Evolutionary conservation across 2,113 vertebrate species (phyloP), one percentile per base, ranked within the genome.

Genomic region (Spilogale gracilis): DNA sequence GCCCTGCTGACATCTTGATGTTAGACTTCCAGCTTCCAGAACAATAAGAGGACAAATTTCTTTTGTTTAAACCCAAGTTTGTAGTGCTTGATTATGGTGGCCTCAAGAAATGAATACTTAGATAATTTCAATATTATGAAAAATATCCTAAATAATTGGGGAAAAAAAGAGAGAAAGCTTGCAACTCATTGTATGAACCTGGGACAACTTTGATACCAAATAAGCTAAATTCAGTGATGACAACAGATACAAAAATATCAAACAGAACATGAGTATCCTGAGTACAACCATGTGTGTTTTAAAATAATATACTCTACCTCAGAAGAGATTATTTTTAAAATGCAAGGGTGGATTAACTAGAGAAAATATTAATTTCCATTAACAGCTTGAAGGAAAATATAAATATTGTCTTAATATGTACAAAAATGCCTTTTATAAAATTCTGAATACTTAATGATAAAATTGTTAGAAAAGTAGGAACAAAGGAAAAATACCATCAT

Each of bases 401-500:
- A 86, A 38, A 38, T 38, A 82, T 82, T 50, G 48, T 58, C 52
- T 93, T 88, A 65, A 71, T 38, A 76, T 20, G 83, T 58, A 38
- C 6, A 85, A 63, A 91, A 69, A 85, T 50, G 1, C 3, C 69
- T 67, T 80, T 91, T 89, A 89, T 45, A 80, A 85, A 90, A 82
- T 80, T 86, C 27, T 91, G 17, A 93, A 56, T 82, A 85, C 43
- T 50, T 63, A 81, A 78, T 9, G 9, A 86, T 86, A 74, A 86
- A 94, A 87, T 80, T 90, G 67, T 95, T 80, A 73, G 82, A 91
- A 95, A 94, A 65, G 48, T n/a, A 73, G 82, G 16, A 71, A 79
- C 43, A 52, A 13, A 91, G 58, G 21, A n/a, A 89, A 79, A 92
- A 71, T 58, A 9, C 3, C 6, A 21, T 43, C 23, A 61, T 30